These are phyloP conservation scores for Corythoichthys haematopterus DNA, from an alignment of 2,113 vertebrate species.

Conservation along the genomic window DNA sequence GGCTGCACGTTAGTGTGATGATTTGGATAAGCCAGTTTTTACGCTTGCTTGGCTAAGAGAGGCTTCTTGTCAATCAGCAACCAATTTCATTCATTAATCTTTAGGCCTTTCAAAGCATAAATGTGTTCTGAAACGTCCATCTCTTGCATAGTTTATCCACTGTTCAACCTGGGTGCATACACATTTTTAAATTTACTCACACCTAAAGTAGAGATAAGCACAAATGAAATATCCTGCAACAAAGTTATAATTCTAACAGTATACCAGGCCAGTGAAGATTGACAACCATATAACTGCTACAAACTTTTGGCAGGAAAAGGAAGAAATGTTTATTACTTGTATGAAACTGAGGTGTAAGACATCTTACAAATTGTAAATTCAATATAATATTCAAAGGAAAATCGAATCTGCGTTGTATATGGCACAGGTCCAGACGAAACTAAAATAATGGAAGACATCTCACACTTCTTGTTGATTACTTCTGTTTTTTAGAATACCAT, in stretches of 20 bases:
- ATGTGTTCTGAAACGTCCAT: not conserved
- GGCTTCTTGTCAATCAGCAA: not conserved
- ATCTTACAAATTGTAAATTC: not conserved
- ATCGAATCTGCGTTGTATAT: not conserved
- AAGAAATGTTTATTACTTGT: not conserved
- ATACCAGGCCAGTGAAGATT: not conserved
- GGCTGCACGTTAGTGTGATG: not conserved
- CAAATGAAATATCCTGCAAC: not conserved
- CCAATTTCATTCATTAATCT: not conserved
- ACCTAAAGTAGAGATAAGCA: not conserved
- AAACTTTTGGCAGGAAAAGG: not conserved
- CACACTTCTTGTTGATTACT: constrained; percentile 39
- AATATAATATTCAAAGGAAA: not conserved
- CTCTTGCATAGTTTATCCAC: not conserved
- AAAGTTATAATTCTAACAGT: not conserved
- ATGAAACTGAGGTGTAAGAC: not conserved
- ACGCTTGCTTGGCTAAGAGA: not conserved
- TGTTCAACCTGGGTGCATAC: not conserved
- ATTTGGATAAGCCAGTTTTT: not conserved
- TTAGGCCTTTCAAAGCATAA: not conserved
- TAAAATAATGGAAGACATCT: not conserved
- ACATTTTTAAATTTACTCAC: not conserved
- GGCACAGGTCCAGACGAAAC: not conserved
- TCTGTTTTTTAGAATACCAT: constrained; percentile 98
- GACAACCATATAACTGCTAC: not conserved